Conservation (phyloP, 2,113 vertebrate genomes). For the Oryzias woworae region DNA sequence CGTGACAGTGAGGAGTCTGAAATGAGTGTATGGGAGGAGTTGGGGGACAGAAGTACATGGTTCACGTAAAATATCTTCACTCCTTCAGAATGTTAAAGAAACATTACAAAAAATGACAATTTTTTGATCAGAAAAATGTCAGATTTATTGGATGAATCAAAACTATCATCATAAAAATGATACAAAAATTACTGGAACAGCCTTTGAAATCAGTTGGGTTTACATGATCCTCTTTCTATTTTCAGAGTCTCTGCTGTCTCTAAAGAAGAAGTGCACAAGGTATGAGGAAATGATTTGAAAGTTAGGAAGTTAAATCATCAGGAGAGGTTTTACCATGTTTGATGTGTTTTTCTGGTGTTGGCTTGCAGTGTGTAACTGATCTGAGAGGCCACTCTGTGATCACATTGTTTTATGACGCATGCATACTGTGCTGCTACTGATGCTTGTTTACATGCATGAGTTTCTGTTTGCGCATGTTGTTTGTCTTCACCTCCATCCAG, state of each 20-base stretch:
- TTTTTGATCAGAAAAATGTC: too few relatives aligned
- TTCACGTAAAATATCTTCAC: neutral
- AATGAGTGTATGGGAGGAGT: neutral
- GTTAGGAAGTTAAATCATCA: too few relatives aligned
- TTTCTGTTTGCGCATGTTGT: slow-evolving; percentile 68
- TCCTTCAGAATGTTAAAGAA: too few relatives aligned
- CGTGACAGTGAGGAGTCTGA: neutral
- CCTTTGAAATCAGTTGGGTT: neutral
- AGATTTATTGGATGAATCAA: too few relatives aligned
- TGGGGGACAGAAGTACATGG: neutral
- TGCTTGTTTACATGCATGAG: slow-evolving; percentile 50
- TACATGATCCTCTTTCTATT: slow-evolving; percentile 25
- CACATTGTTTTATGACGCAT: slow-evolving; percentile 15
- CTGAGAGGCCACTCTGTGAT: neutral
- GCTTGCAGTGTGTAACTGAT: slow-evolving; percentile 5
- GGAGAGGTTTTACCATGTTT: neutral
- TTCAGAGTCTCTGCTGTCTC: slow-evolving; percentile 76
- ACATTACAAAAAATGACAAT: too few relatives aligned
- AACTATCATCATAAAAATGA: too few relatives aligned
- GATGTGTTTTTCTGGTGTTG: slow-evolving; percentile 13
- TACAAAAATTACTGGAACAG: too few relatives aligned
- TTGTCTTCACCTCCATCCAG: slow-evolving; percentile 78
- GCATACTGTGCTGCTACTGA: slow-evolving; percentile 26
- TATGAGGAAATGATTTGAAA: slow-evolving; percentile 55
- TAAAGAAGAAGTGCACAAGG: slow-evolving; percentile 82